Evolutionary conservation across 1,140 invertebrate genomes (phyloP), one percentile per base, ranked within the genome.

Genomic region (Trissolcus basalis): DNA sequence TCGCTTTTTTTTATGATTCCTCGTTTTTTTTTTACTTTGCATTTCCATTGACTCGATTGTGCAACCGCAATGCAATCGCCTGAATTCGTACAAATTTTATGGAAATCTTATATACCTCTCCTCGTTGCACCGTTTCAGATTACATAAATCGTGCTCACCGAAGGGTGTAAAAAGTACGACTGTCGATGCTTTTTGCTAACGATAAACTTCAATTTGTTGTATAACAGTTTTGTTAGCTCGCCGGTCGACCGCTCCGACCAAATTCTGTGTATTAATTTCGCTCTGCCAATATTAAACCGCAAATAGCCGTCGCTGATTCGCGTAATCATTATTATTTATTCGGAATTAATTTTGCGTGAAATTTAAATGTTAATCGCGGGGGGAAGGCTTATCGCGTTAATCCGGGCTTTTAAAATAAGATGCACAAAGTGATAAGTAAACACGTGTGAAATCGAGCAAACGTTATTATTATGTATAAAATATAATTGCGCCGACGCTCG

Each of bases 341-440:
- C 19, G 1, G 19, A 27, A 3, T 27, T 27, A 27, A 27, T 27
- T 27, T 27, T 27, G 19, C 19, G 19, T 27, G 19, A 27, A 27
- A 27, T 27, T 27, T 27, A 6, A 3, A 27, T 27, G 19, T 1
- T 27, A 27, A 27, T 27, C 19, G n/a, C n/a, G n/a, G n/a, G n/a
- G n/a, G 2, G 19, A 3, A 27, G 19, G 19, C 19, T 27, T 27
- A 27, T 27, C 19, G 19, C 19, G 1, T 6, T 39, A 39, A 39
- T 39, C n/a, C 36, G n/a, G 36, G 36, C n/a, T 11, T 39, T 39
- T 27, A 27, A 39, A 39, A 39, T 39, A n/a, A 9, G 36, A 39
- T 39, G n/a, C n/a, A 39, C 36, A 39, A 39, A 39, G n/a, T 39
- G 36, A 39, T 39, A 39, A 39, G 36, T 39, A 27, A 27, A 27